These are phyloP conservation scores for Porites cylindrica DNA, from an alignment of 92 coral and sea anemone genomes.

Conservation along the genomic window DNA sequence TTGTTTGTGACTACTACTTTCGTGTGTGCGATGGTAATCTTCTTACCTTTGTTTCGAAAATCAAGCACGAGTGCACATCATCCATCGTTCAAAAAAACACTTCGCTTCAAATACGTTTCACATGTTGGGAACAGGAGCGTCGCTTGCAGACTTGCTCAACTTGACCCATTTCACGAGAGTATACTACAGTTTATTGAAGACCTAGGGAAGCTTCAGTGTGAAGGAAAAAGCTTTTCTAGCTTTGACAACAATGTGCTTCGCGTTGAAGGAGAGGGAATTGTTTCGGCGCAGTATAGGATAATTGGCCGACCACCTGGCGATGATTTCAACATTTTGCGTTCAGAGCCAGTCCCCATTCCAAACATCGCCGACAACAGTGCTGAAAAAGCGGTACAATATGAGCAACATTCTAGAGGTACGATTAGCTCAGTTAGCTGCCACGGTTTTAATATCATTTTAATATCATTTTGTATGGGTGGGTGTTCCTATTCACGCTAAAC, in stretches of 20 bases:
- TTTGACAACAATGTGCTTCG: conserved; percentile 29
- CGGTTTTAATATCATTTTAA: not conserved
- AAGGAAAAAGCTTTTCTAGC: conserved; percentile 29
- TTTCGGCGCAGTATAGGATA: conserved; percentile 34
- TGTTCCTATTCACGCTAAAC: too few species aligned
- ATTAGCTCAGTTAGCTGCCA: not conserved
- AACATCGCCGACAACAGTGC: not conserved
- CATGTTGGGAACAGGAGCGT: conserved; percentile 7
- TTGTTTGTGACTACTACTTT: not conserved
- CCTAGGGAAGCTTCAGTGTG: conserved; percentile 26
- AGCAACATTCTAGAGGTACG: not conserved
- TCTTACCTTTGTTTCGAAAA: not conserved
- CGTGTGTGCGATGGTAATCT: not conserved
- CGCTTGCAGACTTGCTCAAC: conserved; percentile 23
- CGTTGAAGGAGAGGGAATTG: conserved; percentile 20
- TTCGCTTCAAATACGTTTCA: conserved; percentile 3
- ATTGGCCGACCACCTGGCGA: conserved; percentile 12
- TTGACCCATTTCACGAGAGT: conserved; percentile 39
- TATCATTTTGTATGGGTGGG: too few species aligned
- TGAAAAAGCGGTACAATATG: not conserved
- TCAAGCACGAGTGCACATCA: not conserved
- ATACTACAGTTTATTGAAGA: conserved; percentile 2
- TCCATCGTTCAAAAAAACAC: not conserved
- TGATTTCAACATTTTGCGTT: conserved; percentile 16
- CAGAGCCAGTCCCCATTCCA: conserved; percentile 3